A percentile compares a stretch with the other conserved stretches of the same genome.
Conservation (phyloP, 2,888 invertebrate species). For the Pterostichus niger region DNA sequence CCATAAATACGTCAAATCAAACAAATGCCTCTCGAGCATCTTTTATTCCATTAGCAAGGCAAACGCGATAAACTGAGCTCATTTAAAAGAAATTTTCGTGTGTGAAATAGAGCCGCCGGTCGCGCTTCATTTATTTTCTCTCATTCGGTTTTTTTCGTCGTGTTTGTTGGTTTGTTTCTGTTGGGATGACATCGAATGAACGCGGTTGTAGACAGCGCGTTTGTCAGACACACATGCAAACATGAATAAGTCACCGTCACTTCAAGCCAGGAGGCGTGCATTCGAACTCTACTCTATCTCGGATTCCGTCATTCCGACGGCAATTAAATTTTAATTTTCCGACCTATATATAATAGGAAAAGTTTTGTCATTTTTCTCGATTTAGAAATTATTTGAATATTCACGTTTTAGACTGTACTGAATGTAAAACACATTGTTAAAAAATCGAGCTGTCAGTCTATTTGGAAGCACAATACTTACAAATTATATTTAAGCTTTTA, state of each 20-base stretch:
- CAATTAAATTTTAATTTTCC: no score
- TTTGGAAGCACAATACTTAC: no score
- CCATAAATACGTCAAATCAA: conserved; percentile 51
- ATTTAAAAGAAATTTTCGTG: conserved; percentile 42
- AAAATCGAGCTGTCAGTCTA: no score
- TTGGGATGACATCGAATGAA: neutral
- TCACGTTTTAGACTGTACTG: no score
- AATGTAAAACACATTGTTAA: no score
- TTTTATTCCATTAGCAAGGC: conserved; percentile 20
- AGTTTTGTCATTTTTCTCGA: no score
- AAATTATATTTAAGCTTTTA: no score
- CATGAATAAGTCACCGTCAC: conserved; percentile 34
- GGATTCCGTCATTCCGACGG: no score
- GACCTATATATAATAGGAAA: no score
- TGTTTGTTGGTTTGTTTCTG: conserved; percentile 40
- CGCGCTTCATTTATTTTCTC: conserved; percentile 58
- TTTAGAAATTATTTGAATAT: no score
- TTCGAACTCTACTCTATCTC: no score
- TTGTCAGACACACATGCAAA: conserved; percentile 38
- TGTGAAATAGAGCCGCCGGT: conserved; percentile 33
- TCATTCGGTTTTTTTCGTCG: conserved; percentile 16
- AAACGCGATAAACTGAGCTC: conserved; percentile 9
- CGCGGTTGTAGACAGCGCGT: conserved; percentile 48
- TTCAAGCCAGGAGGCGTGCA: no score
- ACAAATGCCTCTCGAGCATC: conserved; percentile 23